phyloP scores from a whole-genome alignment of 2,797 vertebrate genomes.

The Geotria australis region DNA sequence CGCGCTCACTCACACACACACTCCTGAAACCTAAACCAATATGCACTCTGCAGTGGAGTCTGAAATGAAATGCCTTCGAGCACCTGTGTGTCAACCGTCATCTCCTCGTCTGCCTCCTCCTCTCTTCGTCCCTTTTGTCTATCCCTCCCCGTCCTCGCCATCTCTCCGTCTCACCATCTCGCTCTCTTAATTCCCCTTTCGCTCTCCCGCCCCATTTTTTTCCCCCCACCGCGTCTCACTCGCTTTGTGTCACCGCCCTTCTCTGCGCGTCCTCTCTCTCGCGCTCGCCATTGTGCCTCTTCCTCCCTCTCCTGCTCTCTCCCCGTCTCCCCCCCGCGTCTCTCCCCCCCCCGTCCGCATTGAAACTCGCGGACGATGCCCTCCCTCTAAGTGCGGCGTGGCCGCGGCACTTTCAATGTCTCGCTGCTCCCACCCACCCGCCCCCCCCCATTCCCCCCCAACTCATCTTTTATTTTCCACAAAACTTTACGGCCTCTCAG shows the following conservation, averaged over 20 bases:
- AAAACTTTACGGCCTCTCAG: too few species aligned
- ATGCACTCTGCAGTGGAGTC: too few species aligned
- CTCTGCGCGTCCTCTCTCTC: slow-evolving; percentile 5
- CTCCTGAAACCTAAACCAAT: too few species aligned
- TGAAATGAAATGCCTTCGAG: too few species aligned
- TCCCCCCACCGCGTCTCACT: slow-evolving; percentile 3
- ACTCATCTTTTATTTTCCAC: too few species aligned
- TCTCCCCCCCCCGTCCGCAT: background rate
- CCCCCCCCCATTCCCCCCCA: too few species aligned
- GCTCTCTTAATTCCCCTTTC: background rate
- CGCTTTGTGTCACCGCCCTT: slow-evolving; percentile 7
- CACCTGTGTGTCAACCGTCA: too few species aligned
- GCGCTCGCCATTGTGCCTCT: background rate
- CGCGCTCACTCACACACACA: too few species aligned
- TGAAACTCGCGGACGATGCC: background rate
- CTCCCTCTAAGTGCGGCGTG: background rate
- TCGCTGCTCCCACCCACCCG: too few species aligned
- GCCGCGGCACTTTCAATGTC: too few species aligned
- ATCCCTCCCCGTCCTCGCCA: background rate
- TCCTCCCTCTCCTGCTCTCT: background rate
- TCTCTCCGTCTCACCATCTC: background rate
- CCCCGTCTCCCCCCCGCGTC: background rate
- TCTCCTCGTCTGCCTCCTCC: background rate
- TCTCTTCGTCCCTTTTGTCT: background rate
- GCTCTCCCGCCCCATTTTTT: background rate